Evolutionary conservation across 2,888 invertebrate species (phyloP).

Genomic region (Andrena haemorrhoa): DNA sequence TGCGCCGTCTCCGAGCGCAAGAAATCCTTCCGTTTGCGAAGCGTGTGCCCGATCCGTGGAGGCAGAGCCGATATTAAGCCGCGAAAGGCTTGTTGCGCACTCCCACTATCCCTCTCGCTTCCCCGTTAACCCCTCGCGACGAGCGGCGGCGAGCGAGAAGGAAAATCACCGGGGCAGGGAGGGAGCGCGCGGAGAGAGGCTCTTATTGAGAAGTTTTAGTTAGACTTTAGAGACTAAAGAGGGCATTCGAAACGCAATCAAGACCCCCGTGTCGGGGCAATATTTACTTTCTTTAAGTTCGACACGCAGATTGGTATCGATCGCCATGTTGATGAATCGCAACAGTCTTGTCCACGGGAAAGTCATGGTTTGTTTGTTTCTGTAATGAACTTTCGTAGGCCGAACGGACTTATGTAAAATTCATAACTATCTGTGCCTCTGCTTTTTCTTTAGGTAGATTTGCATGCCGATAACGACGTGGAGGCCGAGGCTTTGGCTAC

Average conservation of each 20-base stretch:
- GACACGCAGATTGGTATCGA: neutral
- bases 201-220: conserved; percentile 50
- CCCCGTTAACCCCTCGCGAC: conserved; percentile 20
- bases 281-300: neutral
- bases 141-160: conserved; percentile 14
- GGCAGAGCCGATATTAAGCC: conserved; percentile 45
- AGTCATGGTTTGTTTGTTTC: neutral
- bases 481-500: neutral
- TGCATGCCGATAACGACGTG: neutral
- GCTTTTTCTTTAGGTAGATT: neutral
- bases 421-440: neutral
- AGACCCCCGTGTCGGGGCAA: neutral
- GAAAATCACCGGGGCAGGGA: conserved; percentile 25
- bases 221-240: conserved; percentile 36
- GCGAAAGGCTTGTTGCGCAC: conserved; percentile 72
- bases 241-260: conserved; percentile 35
- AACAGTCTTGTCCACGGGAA: neutral
- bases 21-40: conserved; percentile 49
- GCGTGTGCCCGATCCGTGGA: conserved; percentile 46
- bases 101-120: conserved; percentile 38
- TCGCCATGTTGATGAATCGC: neutral
- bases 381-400: neutral
- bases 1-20: conserved; percentile 16
- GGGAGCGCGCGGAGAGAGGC: conserved; percentile 26
- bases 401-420: neutral